phyloP scores from a whole-genome alignment of 1,140 invertebrate genomes.

The Neoseiulus cucumeris region DNA sequence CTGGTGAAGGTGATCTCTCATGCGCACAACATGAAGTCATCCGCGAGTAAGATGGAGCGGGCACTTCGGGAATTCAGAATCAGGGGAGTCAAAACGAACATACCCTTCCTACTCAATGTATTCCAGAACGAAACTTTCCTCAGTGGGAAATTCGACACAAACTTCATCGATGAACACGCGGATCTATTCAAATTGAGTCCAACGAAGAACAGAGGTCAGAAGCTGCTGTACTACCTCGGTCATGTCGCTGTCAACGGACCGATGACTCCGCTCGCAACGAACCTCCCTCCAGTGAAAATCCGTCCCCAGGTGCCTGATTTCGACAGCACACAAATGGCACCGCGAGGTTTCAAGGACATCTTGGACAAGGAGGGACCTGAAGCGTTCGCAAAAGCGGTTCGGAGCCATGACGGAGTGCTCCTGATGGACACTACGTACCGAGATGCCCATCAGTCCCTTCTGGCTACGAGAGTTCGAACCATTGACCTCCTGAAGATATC shows the following conservation, averaged over 20 bases:
- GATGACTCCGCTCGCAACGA: conserved; percentile 73
- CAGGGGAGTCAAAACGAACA: conserved; percentile 13
- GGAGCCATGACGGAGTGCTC: conserved; percentile 62
- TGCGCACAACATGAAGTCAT: conserved; percentile 5
- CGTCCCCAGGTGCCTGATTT: conserved; percentile 55
- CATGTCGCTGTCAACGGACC: conserved; percentile 12
- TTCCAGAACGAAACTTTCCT: conserved; percentile 9
- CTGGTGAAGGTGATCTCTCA: conserved; percentile 12
- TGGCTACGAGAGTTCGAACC: conserved; percentile 82
- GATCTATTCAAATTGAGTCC: not conserved
- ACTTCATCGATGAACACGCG: conserved; percentile 12
- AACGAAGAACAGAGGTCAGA: not conserved
- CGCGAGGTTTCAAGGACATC: conserved; percentile 64
- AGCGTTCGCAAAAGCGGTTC: conserved; percentile 83
- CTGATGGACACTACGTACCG: conserved; percentile 94
- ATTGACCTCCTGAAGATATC: conserved; percentile 80
- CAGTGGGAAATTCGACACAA: conserved; percentile 1
- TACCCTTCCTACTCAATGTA: conserved; percentile 10
- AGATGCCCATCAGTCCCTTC: conserved; percentile 90
- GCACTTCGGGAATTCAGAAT: conserved; percentile 12
- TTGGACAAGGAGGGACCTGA: conserved; percentile 68
- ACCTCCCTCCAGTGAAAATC: conserved; percentile 63
- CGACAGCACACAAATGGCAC: conserved; percentile 23
- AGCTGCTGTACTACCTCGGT: conserved; percentile 12
- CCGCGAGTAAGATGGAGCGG: conserved; percentile 4